Conservation (phyloP, 2,113 vertebrate genomes). For the Tichodroma muraria region DNA sequence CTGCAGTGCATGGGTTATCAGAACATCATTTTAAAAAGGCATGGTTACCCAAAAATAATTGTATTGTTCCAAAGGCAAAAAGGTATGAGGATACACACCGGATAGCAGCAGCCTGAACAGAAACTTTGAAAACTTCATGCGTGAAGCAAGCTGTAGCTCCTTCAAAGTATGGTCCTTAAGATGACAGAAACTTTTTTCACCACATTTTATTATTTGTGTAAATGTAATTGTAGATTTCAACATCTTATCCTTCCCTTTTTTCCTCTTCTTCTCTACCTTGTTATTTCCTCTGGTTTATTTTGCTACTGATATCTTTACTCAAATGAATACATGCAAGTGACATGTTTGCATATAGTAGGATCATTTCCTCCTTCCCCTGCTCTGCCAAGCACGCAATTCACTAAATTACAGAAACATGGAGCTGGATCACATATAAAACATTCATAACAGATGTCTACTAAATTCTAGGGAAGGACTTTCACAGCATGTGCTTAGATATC, state of each 20-base stretch:
- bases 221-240: background rate
- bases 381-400: background rate
- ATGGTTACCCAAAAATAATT: background rate
- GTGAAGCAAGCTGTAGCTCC: background rate
- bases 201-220: background rate
- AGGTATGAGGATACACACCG: background rate
- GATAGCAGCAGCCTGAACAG: background rate
- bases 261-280: background rate
- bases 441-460: background rate
- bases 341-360: background rate
- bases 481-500: background rate
- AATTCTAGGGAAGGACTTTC: background rate
- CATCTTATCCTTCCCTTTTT: background rate
- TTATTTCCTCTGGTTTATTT: background rate
- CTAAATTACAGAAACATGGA: background rate
- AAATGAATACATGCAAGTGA: background rate
- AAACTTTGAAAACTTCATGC: background rate
- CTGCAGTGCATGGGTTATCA: background rate
- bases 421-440: background rate
- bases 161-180: background rate
- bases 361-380: background rate
- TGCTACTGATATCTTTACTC: background rate
- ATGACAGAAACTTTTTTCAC: background rate
- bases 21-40: rapidly evolving
- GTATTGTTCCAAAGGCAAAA: background rate